phyloP scores from a whole-genome alignment of 2,888 invertebrate species.

The Cecidostiba fungosa region DNA sequence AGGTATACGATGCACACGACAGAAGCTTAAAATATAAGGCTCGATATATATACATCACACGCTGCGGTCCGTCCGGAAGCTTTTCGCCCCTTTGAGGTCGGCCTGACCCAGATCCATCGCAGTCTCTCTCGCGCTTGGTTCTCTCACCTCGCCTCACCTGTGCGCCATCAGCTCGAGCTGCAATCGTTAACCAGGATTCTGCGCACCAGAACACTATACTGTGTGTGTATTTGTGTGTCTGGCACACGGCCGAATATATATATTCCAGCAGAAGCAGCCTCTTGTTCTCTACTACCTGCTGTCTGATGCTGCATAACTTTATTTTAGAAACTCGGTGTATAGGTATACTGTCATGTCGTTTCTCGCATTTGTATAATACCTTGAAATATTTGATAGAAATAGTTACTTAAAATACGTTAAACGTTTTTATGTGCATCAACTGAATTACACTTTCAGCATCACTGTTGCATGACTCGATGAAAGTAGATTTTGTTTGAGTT shows the following conservation, averaged over 20 bases:
- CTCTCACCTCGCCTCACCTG: conserved; percentile 70
- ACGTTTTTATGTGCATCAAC: too few species aligned
- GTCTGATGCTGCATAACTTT: background rate
- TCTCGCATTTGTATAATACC: too few species aligned
- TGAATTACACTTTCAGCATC: too few species aligned
- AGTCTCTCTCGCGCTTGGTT: background rate
- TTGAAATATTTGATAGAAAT: too few species aligned
- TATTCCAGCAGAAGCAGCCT: too few species aligned
- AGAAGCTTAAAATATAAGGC: background rate
- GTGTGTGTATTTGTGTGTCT: background rate
- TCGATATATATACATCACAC: background rate
- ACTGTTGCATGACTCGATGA: too few species aligned
- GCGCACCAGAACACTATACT: conserved; percentile 71
- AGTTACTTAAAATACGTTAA: too few species aligned
- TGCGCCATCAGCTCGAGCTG: conserved; percentile 69
- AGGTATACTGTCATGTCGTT: background rate
- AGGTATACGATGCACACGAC: too few species aligned
- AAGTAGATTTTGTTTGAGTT: too few species aligned
- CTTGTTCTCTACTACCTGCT: background rate
- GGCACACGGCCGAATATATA: conserved; percentile 1
- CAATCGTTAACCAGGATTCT: conserved; percentile 80
- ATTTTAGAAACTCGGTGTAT: background rate
- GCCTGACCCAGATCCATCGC: conserved; percentile 75
- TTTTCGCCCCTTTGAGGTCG: conserved; percentile 68
- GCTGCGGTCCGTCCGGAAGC: background rate